A percentile compares a stretch with the other conserved stretches of the same genome.
phyloP scores from a whole-genome alignment of 2,888 invertebrate species.

The Dorcus hopei region DNA sequence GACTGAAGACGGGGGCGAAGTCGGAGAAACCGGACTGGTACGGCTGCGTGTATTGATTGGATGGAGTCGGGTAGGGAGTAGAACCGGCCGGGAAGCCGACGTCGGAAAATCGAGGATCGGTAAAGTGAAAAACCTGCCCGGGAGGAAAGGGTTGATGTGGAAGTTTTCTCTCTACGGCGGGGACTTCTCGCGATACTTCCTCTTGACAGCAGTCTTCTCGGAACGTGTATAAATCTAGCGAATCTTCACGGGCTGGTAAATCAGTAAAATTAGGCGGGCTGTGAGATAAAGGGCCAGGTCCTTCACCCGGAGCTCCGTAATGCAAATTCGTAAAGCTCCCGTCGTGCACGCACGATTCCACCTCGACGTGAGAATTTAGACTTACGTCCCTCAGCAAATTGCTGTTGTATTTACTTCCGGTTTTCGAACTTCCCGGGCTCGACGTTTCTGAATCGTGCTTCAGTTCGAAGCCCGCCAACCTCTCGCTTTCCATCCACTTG shows the following conservation, averaged over 20 bases:
- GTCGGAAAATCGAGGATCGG: constrained; percentile 43
- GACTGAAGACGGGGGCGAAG: constrained; percentile 49
- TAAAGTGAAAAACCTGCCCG: constrained; percentile 43
- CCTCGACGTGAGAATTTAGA: constrained; percentile 57
- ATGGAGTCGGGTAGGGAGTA: constrained; percentile 31
- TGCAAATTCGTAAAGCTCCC: constrained; percentile 68
- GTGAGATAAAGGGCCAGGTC: constrained; percentile 40
- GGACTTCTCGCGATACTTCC: constrained; percentile 48
- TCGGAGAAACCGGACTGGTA: constrained; percentile 43
- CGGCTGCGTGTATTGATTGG: constrained; percentile 43
- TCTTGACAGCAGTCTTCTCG: constrained; percentile 60
- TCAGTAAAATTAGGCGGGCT: constrained; percentile 42
- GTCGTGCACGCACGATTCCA: constrained; percentile 63
- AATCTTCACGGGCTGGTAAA: constrained; percentile 55
- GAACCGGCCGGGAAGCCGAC: constrained; percentile 37
- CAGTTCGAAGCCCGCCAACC: constrained; percentile 38
- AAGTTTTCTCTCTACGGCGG: constrained; percentile 16
- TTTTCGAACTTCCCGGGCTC: constrained; percentile 13
- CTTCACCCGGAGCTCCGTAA: constrained; percentile 57
- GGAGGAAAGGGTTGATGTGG: constrained; percentile 41
- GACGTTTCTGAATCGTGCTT: constrained; percentile 27
- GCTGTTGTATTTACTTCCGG: constrained; percentile 40
- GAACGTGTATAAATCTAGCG: constrained; percentile 59
- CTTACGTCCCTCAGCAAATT: constrained; percentile 55
- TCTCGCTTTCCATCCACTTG: constrained; percentile 52